Base-by-base conservation (phyloP, 1,140 invertebrate species). In the Drosophila willistoni region DNA sequence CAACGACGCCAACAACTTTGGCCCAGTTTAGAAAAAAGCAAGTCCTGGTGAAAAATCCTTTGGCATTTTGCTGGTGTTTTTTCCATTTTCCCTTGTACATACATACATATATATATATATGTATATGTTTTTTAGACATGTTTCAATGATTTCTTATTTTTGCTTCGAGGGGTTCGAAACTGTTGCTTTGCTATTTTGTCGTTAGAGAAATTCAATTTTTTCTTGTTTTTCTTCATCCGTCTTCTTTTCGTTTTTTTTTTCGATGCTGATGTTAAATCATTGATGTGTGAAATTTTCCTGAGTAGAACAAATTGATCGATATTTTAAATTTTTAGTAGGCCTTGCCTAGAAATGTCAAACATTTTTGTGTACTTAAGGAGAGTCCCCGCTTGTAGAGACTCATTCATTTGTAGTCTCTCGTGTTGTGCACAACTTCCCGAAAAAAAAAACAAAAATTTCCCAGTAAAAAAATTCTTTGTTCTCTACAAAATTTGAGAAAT, bases 91-190 rank as follows among this genome's bases (percentile, higher is more conserved):
- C 17, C 17, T 69, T 64, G 10, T 51, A 51, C 17, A 17, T 47
- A 9, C 19, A 17, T 44, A 7, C 9, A 7, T 17, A 17, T 19
- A 57, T 65, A 25, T 75, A 72, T 47, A 7, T 47, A 7, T 19
- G 9, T 47, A 57, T 66, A 25, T 75, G 75, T 84, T 85, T 70
- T 62, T 59, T 69, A 79, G 84, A 87, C 84, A 89, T 89, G 80
- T 89, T 89, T 75, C 84, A 89, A 89, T 89, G 84, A 89, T 84
- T 89, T 89, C 84, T 83, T 81, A 89, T 84, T 89, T 89, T 89
- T 79, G 84, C 84, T 62, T 69, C 68, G 66, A 72, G 76, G 74
- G 66, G 33, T 13, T 59, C 68, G 61, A 87, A 86, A 87, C 83
- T 86, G 83, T 86, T 86, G 83, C 83, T 56, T 68, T 71, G 83